Base-by-base conservation (phyloP, 2,888 invertebrate genomes). In the Ypsolopha sequella region DNA sequence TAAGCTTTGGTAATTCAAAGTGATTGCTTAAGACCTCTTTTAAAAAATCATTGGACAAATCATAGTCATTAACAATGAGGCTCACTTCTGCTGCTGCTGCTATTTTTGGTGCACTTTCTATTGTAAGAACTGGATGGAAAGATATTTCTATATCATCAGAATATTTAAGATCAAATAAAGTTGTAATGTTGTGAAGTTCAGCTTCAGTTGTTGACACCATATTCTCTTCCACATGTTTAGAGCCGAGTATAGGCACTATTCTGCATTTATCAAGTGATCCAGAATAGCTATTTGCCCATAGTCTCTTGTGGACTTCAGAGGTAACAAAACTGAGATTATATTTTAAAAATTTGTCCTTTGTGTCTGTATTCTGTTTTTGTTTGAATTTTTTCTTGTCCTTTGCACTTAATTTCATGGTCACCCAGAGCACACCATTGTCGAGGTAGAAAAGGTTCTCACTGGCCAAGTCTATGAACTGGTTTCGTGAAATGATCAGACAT, bases 1-100 rank as follows among this genome's bases (percentile, higher is more conserved):
- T 63, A 58, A 92, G 76, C 63, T 91, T 90, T 14, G 93, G 93
- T 43, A 77, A 76, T 64, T 87, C 88, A 69, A 95, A 94, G 66
- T 92, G 91, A 63, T 90, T 91, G 61, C 87, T 88, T 41, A 94
- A 67, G 48, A 92, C 71, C 50, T 86, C 73, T 68, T 91, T 91
- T 0, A 89, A 69, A 45, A 91, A 80, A 49, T 82, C 80, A 66
- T 80, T 81, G 8, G 74, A 68, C 53, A 86, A 59, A 52, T 84
- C 82, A 70, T 70, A 78, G 33, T 85, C 82, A 65, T 80, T 84
- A 1, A 78, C 68, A 53, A 85, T 57, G 1, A 84, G 63, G 56
- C 68, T 71, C 1, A 82, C 78, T 72, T 84, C 81, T 43, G 85
- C 84, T 13, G 57, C 54, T 11, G 72, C 66, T 50, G 85, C 84